A percentile compares a stretch with the other conserved stretches of the same genome.
Conservation (phyloP, 53 echinoderm and acorn worm species). For the Astropecten irregularis region DNA sequence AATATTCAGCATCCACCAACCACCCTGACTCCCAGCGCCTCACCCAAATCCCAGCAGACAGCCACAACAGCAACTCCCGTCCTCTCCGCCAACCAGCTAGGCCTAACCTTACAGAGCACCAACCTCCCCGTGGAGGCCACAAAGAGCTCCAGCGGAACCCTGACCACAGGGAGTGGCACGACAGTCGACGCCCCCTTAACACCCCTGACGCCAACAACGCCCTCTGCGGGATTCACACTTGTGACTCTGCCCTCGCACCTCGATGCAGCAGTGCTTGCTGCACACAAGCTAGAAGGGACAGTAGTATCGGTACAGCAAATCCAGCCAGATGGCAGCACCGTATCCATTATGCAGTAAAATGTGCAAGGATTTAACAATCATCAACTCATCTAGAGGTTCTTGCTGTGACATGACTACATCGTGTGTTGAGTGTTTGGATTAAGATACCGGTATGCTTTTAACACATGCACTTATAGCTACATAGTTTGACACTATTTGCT, state of each 20-base stretch:
- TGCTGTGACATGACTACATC: too few relatives aligned
- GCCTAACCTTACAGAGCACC: slow-evolving; percentile 78
- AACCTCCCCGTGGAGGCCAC: slow-evolving; percentile 72
- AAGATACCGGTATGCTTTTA: too few relatives aligned
- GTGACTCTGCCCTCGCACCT: slow-evolving; percentile 83
- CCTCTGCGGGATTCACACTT: slow-evolving; percentile 75
- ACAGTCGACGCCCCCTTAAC: slow-evolving; percentile 39
- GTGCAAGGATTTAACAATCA: too few relatives aligned
- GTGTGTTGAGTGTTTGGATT: background rate
- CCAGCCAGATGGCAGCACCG: slow-evolving; percentile 24
- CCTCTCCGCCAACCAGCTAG: slow-evolving; percentile 66
- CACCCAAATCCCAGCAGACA: slow-evolving; percentile 57
- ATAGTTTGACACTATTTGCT: too few relatives aligned
- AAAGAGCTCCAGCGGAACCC: slow-evolving; percentile 40
- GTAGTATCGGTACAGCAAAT: slow-evolving; percentile 45
- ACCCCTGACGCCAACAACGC: slow-evolving; percentile 66
- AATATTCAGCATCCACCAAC: slow-evolving; percentile 77
- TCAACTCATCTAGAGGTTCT: too few relatives aligned
- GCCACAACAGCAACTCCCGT: slow-evolving; percentile 11
- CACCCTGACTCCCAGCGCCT: slow-evolving; percentile 54
- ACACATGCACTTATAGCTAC: too few relatives aligned
- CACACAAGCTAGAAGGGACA: slow-evolving; percentile 52
- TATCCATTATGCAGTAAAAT: slow-evolving; percentile 22
- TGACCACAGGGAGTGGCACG: slow-evolving; percentile 33
- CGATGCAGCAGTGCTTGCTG: slow-evolving; percentile 55